Base-by-base conservation (phyloP, 2,797 vertebrate genomes). In the Coranthus polyacanthus region DNA sequence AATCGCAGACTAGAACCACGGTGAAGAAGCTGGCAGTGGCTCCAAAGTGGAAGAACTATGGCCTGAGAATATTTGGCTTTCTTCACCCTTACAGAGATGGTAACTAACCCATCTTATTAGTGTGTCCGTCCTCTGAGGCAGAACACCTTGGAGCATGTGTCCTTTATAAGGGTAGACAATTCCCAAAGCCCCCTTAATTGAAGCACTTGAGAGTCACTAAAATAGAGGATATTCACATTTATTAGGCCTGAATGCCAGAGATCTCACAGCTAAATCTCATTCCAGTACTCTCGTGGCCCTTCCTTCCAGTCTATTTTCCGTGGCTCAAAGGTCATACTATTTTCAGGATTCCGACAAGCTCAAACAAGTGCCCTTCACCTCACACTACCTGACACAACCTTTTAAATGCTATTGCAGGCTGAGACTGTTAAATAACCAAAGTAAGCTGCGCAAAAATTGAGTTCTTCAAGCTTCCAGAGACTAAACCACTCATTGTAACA, bases 21-120 rank as follows among this genome's bases (percentile, higher is more conserved):
- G 92, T 99, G 82, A 97, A 93, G 93, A 99, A 99, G 89, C 77
- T 99, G 84, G 97, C 98, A 0, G 97, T 99, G 71, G 96, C 98
- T 13, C 98, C 98, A 41, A 99, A 97, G 83, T 99, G 98, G 98
- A 99, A 98, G 88, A 99, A 99, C 90, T 99, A 99, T 0, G 98
- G 98, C 39, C 92, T 99, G 70, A 94, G 98, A 83, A 92, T 99
- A 76, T 99, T 99, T 64, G 98, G 98, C 68, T 99, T 96, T 86
- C 93, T 99, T 83, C 97, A 98, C 83, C 97, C 98, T 0, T 97
- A 96, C 73, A 96, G 94, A 94, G 98, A 99, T 72, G 98, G 98
- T 99, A 91, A 89, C 46, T 68, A 60, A 10, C 66, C 78, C 43
- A 47, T 84, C 63, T 50, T 75, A 64, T 84, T 79, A 79, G 41